A percentile compares a stretch with the other conserved stretches of the same genome.
phyloP scores from a whole-genome alignment of 2,113 vertebrate species.

The Collichthys lucidus region DNA sequence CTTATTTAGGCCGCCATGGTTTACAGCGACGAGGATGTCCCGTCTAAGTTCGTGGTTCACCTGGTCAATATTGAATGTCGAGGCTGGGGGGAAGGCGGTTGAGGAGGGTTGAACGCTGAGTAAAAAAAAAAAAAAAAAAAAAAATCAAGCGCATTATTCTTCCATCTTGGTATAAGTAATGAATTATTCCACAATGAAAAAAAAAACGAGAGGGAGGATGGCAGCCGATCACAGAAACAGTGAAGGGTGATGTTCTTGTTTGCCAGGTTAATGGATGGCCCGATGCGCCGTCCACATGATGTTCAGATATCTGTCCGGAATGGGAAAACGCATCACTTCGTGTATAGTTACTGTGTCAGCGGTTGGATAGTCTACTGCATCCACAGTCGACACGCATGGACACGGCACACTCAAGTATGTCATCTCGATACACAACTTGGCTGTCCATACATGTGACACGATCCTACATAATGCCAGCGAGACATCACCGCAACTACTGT shows the following conservation, averaged over 20 bases:
- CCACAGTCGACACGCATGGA: slow-evolving; percentile 55
- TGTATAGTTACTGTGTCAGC: slow-evolving; percentile 47
- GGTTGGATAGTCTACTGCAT: slow-evolving; percentile 39
- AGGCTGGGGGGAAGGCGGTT: slow-evolving; percentile 34
- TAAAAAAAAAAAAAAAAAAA: not conserved
- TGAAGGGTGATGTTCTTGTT: slow-evolving; percentile 52
- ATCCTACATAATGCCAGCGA: slow-evolving; percentile 70
- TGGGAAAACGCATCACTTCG: slow-evolving; percentile 54
- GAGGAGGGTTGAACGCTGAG: not conserved
- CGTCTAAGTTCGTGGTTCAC: slow-evolving; percentile 80
- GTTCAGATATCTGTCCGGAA: slow-evolving; percentile 28
- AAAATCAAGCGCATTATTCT: slow-evolving; percentile 61
- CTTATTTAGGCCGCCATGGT: slow-evolving; percentile 78
- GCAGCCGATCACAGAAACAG: slow-evolving; percentile 58
- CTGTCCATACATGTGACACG: slow-evolving; percentile 72
- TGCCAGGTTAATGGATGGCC: slow-evolving; percentile 69
- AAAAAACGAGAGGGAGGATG: slow-evolving; percentile 25
- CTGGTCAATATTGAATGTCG: slow-evolving; percentile 68
- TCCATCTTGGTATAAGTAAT: slow-evolving; percentile 68
- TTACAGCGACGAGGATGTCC: slow-evolving; percentile 73
- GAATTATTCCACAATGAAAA: slow-evolving; percentile 51
- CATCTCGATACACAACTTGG: slow-evolving; percentile 78
- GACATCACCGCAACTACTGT: slow-evolving; percentile 55
- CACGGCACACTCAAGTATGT: slow-evolving; percentile 60
- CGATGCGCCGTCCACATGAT: slow-evolving; percentile 51